Conservation (phyloP, 2,113 vertebrate species). For the Miniopterus natalensis region DNA sequence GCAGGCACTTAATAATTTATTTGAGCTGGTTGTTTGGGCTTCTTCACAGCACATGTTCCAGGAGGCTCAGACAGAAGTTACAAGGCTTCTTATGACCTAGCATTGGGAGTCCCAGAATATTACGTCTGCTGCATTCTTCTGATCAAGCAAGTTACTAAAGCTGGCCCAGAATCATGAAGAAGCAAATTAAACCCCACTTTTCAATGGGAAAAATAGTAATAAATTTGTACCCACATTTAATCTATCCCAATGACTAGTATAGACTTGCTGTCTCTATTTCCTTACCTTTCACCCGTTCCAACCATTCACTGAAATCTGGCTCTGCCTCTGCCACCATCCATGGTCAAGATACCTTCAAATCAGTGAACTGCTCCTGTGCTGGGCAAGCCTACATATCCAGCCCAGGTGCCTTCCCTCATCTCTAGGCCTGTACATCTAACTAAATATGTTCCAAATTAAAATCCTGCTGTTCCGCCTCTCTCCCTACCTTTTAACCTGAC, state of each 20-base stretch:
- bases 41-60: neutral
- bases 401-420: neutral
- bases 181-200: neutral
- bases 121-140: neutral
- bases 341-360: neutral
- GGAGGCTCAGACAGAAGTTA: neutral
- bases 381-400: neutral
- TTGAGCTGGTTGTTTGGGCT: neutral
- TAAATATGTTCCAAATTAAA: neutral
- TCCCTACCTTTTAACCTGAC: neutral
- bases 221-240: neutral
- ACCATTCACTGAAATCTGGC: neutral
- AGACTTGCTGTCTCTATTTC: neutral
- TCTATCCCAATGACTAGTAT: neutral
- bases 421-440: neutral
- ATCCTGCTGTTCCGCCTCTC: neutral
- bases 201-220: neutral
- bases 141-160: neutral
- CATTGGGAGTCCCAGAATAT: neutral
- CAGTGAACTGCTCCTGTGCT: neutral
- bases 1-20: constrained; percentile 18
- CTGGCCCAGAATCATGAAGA: neutral
- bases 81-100: neutral
- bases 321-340: neutral
- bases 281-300: neutral